A percentile compares a stretch with the other conserved stretches of the same genome.
Evolutionary conservation across 2,113 vertebrate genomes (phyloP).

Genomic region (Perognathus longimembris): DNA sequence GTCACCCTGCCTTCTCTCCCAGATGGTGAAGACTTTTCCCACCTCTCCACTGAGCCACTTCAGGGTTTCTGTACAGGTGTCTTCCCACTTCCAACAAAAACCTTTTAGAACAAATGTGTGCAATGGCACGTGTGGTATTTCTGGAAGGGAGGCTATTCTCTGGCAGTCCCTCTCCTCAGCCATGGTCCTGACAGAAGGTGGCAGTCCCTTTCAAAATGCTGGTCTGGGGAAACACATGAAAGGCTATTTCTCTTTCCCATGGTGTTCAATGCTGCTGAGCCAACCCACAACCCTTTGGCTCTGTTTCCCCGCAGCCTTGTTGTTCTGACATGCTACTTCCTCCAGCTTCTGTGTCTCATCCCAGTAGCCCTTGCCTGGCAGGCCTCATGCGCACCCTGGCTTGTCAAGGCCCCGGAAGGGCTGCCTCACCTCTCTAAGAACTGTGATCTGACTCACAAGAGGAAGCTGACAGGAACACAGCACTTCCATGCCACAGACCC

Average conservation of each 20-base stretch:
- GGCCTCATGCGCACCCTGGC: not conserved
- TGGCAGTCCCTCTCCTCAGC: not conserved
- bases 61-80: rapidly evolving
- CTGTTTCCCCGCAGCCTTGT: not conserved
- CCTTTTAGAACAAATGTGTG: not conserved
- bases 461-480: not conserved
- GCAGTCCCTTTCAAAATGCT: not conserved
- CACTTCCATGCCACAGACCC: not conserved
- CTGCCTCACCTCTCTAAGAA: not conserved
- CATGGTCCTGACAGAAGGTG: not conserved
- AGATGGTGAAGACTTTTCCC: rapidly evolving
- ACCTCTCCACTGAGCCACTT: not conserved
- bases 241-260: not conserved
- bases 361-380: not conserved
- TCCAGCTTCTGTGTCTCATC: not conserved
- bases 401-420: slow-evolving; percentile 52
- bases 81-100: not conserved
- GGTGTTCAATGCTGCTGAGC: not conserved
- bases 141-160: not conserved
- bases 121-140: not conserved
- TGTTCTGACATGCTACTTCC: not conserved
- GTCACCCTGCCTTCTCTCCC: not conserved
- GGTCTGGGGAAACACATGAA: not conserved
- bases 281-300: not conserved
- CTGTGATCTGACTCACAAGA: not conserved